These are phyloP conservation scores for Chrysaora quinquecirrha DNA, from an alignment of 30 jellyfish, hydroid and myxozoan genomes.

Conservation along the genomic window DNA sequence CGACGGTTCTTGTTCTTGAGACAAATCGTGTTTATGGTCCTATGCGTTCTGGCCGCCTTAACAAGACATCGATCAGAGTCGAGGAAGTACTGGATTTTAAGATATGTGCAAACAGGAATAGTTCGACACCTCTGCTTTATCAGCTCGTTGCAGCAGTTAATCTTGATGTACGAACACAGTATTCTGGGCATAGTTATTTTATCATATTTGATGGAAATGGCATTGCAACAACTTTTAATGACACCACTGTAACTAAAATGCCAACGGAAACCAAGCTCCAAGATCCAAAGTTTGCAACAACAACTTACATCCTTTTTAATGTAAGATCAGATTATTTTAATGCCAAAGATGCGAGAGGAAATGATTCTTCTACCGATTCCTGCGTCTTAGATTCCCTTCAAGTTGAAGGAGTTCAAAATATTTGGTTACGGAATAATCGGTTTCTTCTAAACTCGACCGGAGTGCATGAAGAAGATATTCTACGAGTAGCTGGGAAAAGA, in stretches of 20 bases:
- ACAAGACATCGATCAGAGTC: background rate
- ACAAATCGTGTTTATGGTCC: background rate
- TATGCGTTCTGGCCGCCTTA: constrained; percentile 1
- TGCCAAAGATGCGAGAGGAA: background rate
- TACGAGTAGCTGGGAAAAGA: background rate
- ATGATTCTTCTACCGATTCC: background rate
- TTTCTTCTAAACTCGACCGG: too few relatives aligned
- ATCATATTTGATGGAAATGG: constrained; percentile 15
- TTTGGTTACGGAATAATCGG: background rate
- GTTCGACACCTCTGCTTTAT: background rate
- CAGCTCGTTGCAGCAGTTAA: constrained; percentile 5
- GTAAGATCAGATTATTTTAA: background rate
- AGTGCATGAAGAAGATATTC: background rate
- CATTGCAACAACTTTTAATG: constrained; percentile 3
- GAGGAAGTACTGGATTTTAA: background rate
- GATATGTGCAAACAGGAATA: background rate
- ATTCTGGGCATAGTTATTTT: background rate
- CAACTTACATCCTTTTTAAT: background rate
- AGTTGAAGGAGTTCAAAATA: background rate
- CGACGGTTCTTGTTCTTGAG: constrained; percentile 2
- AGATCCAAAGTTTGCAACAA: background rate
- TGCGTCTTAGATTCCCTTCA: background rate
- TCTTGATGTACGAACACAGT: constrained; percentile 2
- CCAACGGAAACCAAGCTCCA: background rate
- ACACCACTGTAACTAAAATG: background rate